Evolutionary conservation across 2,113 vertebrate genomes (phyloP), one percentile per base, ranked within the genome.

Genomic region (Hyaena hyaena): DNA sequence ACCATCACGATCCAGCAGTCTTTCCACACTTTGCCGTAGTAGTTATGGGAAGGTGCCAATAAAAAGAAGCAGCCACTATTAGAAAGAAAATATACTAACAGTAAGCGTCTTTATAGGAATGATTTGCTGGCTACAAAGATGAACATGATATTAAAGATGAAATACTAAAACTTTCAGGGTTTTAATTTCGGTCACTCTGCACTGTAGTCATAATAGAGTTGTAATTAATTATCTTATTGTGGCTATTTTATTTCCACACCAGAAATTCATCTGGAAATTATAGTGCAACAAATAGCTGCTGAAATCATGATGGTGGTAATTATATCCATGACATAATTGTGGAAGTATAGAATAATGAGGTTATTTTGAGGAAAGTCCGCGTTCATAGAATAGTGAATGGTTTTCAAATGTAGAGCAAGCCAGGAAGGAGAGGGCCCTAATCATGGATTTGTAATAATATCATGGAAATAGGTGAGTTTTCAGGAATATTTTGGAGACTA

Each of bases 181-280:
- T 97, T 79, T 76, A 14, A 55, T 95, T 84, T 48, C 23, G n/a
- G 24, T 48, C 28, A 65, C 24, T 74, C 69, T 73, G 50, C 71
- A 81, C 68, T 69, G 3, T 39, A 69, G 76, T 89, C 83, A 95
- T 92, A 87, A 61, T 88, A 61, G 92, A 84, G 35, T 88, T 96
- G 58, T 81, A 85, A 92, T 88, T 88, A 90, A 94, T 97, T 96
- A 76, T 90, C 80, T 93, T 95, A 81, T 55, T 88, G 84, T 83
- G 88, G 43, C 84, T 94, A 87, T 88, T 95, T 97, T 96, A 92
- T 96, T 90, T 97, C 92, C 84, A 71, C 26, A 73, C 58, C 58
- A 85, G 94, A 97, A 92, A 82, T 96, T 96, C 69, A 92, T 94
- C 94, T 88, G 28, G 66, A 96, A 95, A 94, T 98, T 96, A 88